Percentiles rank a stretch among this genome's conserved stretches.
Conservation (phyloP, 2,113 vertebrate genomes). For the Pterocles burchelli region DNA sequence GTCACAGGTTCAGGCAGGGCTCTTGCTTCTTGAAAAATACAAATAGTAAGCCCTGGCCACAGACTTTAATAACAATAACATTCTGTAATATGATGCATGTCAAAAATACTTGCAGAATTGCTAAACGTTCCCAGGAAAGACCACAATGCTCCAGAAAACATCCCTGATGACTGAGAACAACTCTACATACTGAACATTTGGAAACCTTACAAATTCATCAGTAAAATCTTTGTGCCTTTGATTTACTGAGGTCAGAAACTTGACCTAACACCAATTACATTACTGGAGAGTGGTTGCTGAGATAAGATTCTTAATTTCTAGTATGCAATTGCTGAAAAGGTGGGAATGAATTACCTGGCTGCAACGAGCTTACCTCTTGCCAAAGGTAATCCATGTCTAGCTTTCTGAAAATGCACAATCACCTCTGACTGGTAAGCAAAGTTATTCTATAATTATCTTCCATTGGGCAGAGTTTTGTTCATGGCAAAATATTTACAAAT, state of each 20-base stretch:
- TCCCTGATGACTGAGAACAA: background rate
- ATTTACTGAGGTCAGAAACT: background rate
- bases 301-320: background rate
- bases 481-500: background rate
- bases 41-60: background rate
- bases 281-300: background rate
- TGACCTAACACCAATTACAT: background rate
- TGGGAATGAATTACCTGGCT: background rate
- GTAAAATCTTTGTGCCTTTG: background rate
- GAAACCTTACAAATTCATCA: background rate
- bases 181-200: background rate
- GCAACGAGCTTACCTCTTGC: background rate
- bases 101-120: background rate
- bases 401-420: background rate
- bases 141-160: background rate
- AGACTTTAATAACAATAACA: background rate
- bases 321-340: background rate
- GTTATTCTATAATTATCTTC: background rate
- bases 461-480: background rate
- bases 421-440: background rate
- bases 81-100: background rate
- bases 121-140: background rate
- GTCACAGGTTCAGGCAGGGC: background rate
- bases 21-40: background rate
- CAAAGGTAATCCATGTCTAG: background rate